These are phyloP conservation scores for Xestia sexstrigata DNA, from an alignment of 2,888 invertebrate species.

Conservation along the genomic window DNA sequence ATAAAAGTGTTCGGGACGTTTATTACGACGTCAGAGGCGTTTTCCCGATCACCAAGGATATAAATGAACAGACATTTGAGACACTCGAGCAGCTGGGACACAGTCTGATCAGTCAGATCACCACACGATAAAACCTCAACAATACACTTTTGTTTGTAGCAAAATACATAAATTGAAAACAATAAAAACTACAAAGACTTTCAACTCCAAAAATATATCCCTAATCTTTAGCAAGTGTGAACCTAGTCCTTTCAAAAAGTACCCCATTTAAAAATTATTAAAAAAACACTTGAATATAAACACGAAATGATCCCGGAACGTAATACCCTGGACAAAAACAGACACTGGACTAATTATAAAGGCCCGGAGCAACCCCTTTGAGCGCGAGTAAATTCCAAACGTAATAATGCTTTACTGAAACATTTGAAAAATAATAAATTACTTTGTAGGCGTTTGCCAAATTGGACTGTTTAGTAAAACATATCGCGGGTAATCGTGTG, in stretches of 20 bases:
- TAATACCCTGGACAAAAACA: constrained; percentile 58
- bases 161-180: background rate
- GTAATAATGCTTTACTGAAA: constrained; percentile 59
- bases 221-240: constrained; percentile 27
- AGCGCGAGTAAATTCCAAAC: constrained; percentile 54
- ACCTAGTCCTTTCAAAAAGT: constrained; percentile 10
- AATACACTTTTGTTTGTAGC: background rate
- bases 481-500: constrained; percentile 40
- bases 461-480: constrained; percentile 52
- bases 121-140: background rate
- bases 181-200: background rate
- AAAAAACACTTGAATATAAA: constrained; percentile 49
- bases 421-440: constrained; percentile 66
- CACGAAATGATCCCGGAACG: constrained; percentile 47
- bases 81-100: background rate
- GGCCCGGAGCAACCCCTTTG: constrained; percentile 54
- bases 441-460: constrained; percentile 39
- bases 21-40: background rate
- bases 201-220: background rate
- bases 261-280: constrained; percentile 47
- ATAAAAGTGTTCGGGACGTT: too few relatives aligned
- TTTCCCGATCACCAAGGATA: too few relatives aligned
- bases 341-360: constrained; percentile 61
- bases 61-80: background rate
- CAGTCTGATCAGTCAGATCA: background rate